Percentiles rank a stretch among this genome's conserved stretches.
Evolutionary conservation across 2,888 invertebrate genomes (phyloP).

Genomic region (Onthophagus sagittarius): DNA sequence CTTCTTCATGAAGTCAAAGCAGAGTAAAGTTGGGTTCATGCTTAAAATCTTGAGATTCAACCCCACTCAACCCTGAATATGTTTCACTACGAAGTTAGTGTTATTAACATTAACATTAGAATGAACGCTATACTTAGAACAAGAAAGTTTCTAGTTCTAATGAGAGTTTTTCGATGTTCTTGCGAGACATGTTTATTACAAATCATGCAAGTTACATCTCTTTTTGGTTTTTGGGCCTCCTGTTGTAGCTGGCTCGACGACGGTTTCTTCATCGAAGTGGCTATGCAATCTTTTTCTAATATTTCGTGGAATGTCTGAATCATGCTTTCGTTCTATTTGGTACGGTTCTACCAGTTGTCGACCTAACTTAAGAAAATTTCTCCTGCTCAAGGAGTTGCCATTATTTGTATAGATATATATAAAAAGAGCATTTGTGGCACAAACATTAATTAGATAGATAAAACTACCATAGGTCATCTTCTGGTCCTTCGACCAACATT

Average conservation of each 20-base stretch:
- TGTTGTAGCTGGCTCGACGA: too few species aligned
- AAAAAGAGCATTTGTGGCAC: conserved; percentile 14
- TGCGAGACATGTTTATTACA: too few species aligned
- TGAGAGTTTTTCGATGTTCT: too few species aligned
- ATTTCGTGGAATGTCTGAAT: neutral
- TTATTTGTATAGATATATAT: conserved; percentile 4
- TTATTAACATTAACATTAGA: too few species aligned
- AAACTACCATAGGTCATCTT: conserved; percentile 20
- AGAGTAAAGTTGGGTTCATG: too few species aligned
- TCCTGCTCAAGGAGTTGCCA: neutral
- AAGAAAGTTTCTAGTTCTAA: too few species aligned
- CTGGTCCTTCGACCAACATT: conserved; percentile 8
- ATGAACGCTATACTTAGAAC: too few species aligned
- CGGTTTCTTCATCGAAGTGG: too few species aligned
- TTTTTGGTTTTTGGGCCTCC: neutral
- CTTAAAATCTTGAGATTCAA: too few species aligned
- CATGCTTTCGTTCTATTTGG: neutral
- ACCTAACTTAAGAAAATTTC: conserved; percentile 12
- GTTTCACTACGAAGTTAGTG: too few species aligned
- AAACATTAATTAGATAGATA: conserved; percentile 4
- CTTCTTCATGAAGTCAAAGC: too few species aligned
- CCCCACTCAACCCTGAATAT: too few species aligned
- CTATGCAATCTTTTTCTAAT: neutral
- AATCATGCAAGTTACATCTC: neutral
- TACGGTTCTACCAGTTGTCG: neutral